Evolutionary conservation across 2,113 vertebrate genomes (phyloP).

Genomic region (Scomber japonicus): DNA sequence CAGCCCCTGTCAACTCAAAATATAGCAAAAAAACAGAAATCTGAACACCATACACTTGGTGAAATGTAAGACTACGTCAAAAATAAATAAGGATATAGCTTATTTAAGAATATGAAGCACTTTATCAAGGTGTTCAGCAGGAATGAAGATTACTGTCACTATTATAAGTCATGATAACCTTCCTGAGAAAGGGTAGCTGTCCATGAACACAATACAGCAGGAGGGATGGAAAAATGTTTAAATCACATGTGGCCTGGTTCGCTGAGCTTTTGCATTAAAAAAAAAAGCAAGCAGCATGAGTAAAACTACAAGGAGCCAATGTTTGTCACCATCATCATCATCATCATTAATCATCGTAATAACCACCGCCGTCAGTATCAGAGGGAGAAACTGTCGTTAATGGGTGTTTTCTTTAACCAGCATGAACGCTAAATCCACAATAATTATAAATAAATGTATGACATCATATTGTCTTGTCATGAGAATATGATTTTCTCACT

Average conservation of each 20-base stretch:
- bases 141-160: conserved; percentile 18
- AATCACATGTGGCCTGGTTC: conserved; percentile 16
- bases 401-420: background rate
- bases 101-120: conserved; percentile 52
- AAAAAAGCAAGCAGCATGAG: conserved; percentile 4
- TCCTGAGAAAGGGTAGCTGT: conserved; percentile 73
- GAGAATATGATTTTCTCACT: background rate
- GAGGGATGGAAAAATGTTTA: conserved; percentile 17
- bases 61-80: conserved; percentile 43
- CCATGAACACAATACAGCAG: conserved; percentile 29
- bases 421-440: conserved; percentile 13
- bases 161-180: conserved; percentile 59
- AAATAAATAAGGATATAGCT: conserved; percentile 58
- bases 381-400: background rate
- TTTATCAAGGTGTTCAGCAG: conserved; percentile 44
- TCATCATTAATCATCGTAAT: background rate
- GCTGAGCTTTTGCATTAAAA: conserved; percentile 9
- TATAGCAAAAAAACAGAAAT: conserved; percentile 11
- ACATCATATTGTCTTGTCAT: conserved; percentile 34
- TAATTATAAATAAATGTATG: conserved; percentile 18
- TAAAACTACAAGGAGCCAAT: conserved; percentile 6
- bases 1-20: conserved; percentile 45
- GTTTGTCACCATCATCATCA: background rate
- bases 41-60: conserved; percentile 40
- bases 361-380: background rate